Evolutionary conservation across 2,113 vertebrate species (phyloP).

Genomic region (Brachyhypopomus gauderio): DNA sequence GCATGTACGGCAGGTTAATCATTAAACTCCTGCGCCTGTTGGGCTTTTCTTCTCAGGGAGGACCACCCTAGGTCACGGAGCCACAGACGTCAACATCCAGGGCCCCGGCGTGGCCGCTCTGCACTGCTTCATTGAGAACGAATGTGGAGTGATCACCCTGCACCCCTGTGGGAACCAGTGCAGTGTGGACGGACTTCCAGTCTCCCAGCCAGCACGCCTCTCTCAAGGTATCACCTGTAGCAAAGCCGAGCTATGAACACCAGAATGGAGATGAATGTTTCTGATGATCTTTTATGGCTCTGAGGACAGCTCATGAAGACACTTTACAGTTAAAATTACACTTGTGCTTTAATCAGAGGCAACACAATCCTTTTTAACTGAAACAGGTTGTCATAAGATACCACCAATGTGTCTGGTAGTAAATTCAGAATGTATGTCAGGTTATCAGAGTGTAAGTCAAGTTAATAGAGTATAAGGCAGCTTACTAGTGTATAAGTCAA

Average conservation of each 20-base stretch:
- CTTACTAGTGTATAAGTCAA: too few relatives aligned
- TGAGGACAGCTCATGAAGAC: too few relatives aligned
- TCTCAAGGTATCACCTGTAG: slow-evolving; percentile 83
- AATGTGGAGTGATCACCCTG: slow-evolving; percentile 79
- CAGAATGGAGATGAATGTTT: not conserved
- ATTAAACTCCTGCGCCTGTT: not conserved
- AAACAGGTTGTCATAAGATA: too few relatives aligned
- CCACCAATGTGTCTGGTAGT: too few relatives aligned
- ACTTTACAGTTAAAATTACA: too few relatives aligned
- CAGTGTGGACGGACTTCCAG: slow-evolving; percentile 78
- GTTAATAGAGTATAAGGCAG: too few relatives aligned
- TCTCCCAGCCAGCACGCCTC: slow-evolving; percentile 81
- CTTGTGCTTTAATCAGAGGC: too few relatives aligned
- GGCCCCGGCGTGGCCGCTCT: slow-evolving; percentile 82
- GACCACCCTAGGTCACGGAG: slow-evolving; percentile 83
- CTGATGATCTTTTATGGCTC: not conserved
- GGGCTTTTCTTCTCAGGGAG: slow-evolving; percentile 71
- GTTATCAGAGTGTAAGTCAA: too few relatives aligned
- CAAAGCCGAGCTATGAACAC: not conserved
- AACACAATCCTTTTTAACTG: too few relatives aligned
- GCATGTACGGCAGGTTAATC: not conserved
- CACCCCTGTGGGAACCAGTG: slow-evolving; percentile 91
- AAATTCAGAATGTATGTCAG: too few relatives aligned
- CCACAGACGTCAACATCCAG: slow-evolving; percentile 84
- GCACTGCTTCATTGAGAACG: slow-evolving; percentile 93